Percentiles rank a stretch among this genome's conserved stretches.
phyloP scores from a whole-genome alignment of 2,888 invertebrate species.

The Sceliomorpha sp. region DNA sequence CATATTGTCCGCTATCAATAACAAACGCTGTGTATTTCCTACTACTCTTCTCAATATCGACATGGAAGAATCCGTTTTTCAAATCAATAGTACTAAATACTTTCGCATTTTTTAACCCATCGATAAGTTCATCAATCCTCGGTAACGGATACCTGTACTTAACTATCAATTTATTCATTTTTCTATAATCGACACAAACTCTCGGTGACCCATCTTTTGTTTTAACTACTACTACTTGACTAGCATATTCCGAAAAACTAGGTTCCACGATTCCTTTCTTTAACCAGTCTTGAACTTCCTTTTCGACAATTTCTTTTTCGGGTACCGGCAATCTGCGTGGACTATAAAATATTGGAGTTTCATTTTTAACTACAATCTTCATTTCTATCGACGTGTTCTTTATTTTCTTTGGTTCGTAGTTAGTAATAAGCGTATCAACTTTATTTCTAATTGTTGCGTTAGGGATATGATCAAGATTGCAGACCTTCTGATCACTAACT shows the following conservation, averaged over 20 bases:
- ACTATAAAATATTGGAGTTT: constrained; percentile 56
- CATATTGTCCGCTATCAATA: constrained; percentile 29
- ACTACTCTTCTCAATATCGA: constrained; percentile 22
- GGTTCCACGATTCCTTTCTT: constrained; percentile 62
- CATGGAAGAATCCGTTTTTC: constrained; percentile 40
- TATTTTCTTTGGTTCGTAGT: constrained; percentile 57
- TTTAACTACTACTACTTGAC: constrained; percentile 60
- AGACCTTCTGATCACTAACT: background rate
- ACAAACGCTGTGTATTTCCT: constrained; percentile 40
- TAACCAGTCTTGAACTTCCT: constrained; percentile 64
- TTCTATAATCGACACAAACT: constrained; percentile 11
- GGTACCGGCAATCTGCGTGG: constrained; percentile 53
- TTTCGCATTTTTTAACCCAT: constrained; percentile 7
- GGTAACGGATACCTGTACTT: constrained; percentile 8
- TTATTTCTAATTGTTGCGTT: constrained; percentile 13
- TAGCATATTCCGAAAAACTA: constrained; percentile 66
- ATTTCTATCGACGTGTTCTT: constrained; percentile 55
- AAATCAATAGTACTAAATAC: constrained; percentile 36
- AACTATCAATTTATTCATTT: constrained; percentile 5
- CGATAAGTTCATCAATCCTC: constrained; percentile 1
- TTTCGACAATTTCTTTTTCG: constrained; percentile 58
- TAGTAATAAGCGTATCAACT: constrained; percentile 39
- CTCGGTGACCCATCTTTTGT: constrained; percentile 58
- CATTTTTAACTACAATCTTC: constrained; percentile 61
- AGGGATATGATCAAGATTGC: constrained; percentile 3